Base-by-base conservation (phyloP, 2,113 vertebrate genomes). In the Esox niger region DNA sequence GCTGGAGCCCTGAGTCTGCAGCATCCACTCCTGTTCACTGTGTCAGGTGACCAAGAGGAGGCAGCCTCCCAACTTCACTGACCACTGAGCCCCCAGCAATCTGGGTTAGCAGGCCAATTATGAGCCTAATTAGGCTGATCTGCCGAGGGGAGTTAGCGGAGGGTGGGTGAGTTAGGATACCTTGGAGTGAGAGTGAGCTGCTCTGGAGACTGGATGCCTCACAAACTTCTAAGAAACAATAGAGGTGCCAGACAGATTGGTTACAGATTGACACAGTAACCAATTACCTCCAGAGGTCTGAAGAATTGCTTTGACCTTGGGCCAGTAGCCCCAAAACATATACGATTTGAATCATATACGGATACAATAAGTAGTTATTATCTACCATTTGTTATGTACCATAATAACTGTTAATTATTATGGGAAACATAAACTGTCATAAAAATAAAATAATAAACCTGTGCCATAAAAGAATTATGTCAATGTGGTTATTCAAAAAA, bases 21-120 rank as follows among this genome's bases (percentile, higher is more conserved):
- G 35, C 38, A 65, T n/a, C 57, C 47, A 38, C 43, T 43, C 9
- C 27, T 55, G 46, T 62, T 35, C 10, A 55, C 52, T 49, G 23
- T 47, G 29, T 26, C 56, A 56, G 26, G 6, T 32, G 0, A 1
- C 2, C 20, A 58, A 52, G 47, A 2, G 2, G 62, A 21, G 33
- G 1, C 62, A 52, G 47, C 31, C 59, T 21, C 52, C 68, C 38
- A 10, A 17, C 11, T 43, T 15, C 35, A 43, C 62, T 79, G 61
- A 80, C 75, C 71, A 66, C 54, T 46, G 54, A 66, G 65, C 70
- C 79, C 62, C 60, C 21, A 69, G 73, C 62, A 75, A 84, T 82
- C 32, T 82, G 77, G 83, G 79, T 84, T 75, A 84, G 80, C 57
- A 66, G 58, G 25, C 73, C 78, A 82, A 82, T 87, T 82, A 82